Base-by-base conservation (phyloP, 2,888 invertebrate species). In the Mythimna impura region DNA sequence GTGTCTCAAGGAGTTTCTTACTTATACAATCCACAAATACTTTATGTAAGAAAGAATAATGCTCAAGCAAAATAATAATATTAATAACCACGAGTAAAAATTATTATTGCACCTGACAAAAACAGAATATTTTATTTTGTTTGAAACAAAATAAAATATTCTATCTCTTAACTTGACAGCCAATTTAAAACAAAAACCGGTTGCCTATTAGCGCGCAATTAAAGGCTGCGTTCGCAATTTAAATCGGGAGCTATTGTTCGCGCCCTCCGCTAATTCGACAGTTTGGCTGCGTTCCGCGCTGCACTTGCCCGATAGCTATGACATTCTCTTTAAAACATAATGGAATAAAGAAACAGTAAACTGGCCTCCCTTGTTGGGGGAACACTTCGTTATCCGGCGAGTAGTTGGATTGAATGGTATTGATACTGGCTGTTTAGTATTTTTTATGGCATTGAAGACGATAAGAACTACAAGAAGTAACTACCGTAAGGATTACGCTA, bases 291-390 rank as follows among this genome's bases (percentile, higher is more conserved):
- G 86, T 89, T 89, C 85, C 87, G 84, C 85, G 86, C 89, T 93
- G 94, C 93, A 91, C 89, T 91, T 88, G 89, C 84, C 90, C 91
- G 95, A 95, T 95, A 95, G 92, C 94, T 93, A 92, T 94, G 95
- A 93, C 95, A 94, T 95, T 95, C 94, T 94, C 92, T 94, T 95
- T 95, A 94, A 94, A 94, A 92, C 92, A 95, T 95, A 95, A 96
- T 96, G 95, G 95, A 94, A 96, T 95, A 95, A 96, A 95, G 95
- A 95, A 95, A 95, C 95, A 94, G 95, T 95, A 94, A 94, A 95
- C 94, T 94, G 92, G 92, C 91, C 89, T 91, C 94, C 92, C 93
- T 91, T 90, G 85, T 87, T 89, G 91, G 94, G 95, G 94, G 93
- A 91, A 88, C 91, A 91, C 91, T 92, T 94, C 92, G 95, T 94